phyloP scores from a whole-genome alignment of 1,140 invertebrate species.

The Pseudachorutes palmiensis region DNA sequence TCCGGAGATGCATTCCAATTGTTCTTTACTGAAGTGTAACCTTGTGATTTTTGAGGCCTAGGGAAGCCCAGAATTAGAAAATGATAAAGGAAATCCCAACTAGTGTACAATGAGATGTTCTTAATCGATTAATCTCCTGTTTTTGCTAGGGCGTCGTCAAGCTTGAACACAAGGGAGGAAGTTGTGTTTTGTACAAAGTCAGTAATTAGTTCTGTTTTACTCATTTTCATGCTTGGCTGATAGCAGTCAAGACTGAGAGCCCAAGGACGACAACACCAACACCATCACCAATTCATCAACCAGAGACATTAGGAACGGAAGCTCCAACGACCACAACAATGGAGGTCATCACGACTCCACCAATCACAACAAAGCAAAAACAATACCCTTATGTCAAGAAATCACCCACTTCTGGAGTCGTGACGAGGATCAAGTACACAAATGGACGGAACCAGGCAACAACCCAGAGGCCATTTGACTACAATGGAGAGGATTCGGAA shows the following conservation, averaged over 20 bases:
- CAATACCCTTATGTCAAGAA: background rate
- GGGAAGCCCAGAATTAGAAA: background rate
- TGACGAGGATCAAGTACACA: conserved; percentile 27
- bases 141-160: too few relatives aligned
- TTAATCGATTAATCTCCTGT: background rate
- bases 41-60: background rate
- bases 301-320: conserved; percentile 6
- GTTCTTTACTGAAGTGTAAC: background rate
- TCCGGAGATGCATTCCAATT: background rate
- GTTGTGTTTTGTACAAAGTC: too few relatives aligned
- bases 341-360: background rate
- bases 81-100: too few relatives aligned
- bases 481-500: background rate
- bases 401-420: conserved; percentile 19
- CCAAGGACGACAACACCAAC: conserved; percentile 1
- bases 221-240: conserved; percentile 1
- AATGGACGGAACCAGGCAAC: background rate
- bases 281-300: too few relatives aligned
- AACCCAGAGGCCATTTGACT: background rate
- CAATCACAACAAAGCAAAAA: background rate
- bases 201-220: conserved; percentile 6
- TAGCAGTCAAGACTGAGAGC: background rate
- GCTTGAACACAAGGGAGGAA: too few relatives aligned
- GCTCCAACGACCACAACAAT: conserved; percentile 8
- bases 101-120: too few relatives aligned